These are phyloP conservation scores for Vulpes vulpes DNA, from an alignment of 2,113 vertebrate species.

Conservation along the genomic window DNA sequence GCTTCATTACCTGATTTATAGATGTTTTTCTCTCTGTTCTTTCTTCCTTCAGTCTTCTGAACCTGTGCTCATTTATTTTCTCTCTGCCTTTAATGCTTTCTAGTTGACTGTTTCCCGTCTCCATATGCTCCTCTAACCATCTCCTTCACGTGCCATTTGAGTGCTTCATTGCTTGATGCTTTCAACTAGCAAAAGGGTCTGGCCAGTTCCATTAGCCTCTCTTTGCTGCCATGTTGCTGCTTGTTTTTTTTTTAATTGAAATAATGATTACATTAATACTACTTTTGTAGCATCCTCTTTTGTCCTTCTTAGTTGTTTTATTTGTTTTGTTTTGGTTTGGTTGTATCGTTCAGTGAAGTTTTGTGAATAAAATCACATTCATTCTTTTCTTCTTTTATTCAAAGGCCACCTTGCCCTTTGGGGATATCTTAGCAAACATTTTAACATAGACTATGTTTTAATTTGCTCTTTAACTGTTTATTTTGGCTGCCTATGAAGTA, in stretches of 20 bases:
- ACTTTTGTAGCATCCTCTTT: not conserved
- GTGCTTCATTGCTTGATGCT: not conserved
- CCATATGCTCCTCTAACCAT: not conserved
- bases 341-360: not conserved
- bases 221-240: not conserved
- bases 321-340: not conserved
- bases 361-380: not conserved
- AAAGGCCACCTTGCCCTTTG: not conserved
- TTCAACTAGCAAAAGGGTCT: not conserved
- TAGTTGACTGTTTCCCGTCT: not conserved
- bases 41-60: not conserved
- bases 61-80: not conserved
- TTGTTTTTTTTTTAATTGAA: not conserved
- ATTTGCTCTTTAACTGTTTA: not conserved
- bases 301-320: not conserved
- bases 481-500: not conserved
- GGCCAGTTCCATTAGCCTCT: not conserved
- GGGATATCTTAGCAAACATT: not conserved
- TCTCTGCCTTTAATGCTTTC: not conserved
- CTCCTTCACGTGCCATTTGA: not conserved
- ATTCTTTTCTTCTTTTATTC: not conserved
- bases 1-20: not conserved
- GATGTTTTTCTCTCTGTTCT: not conserved
- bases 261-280: not conserved
- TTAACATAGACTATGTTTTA: slow-evolving; percentile 10